Base-by-base conservation (phyloP, 2,113 vertebrate species). In the Clarias gariepinus region DNA sequence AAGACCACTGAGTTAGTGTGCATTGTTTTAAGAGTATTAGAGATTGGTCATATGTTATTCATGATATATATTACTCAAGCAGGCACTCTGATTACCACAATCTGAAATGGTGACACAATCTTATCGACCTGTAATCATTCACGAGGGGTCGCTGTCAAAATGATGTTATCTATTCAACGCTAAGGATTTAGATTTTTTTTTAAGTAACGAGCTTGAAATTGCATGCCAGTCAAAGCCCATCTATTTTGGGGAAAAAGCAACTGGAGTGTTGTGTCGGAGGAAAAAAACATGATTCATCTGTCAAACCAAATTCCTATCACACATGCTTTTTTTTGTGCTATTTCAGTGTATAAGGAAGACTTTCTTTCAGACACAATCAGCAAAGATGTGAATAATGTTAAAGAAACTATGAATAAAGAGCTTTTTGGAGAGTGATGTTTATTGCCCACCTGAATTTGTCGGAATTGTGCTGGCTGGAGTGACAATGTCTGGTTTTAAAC, bases 251-350 rank as follows among this genome's bases (percentile, higher is more conserved):
- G 77, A 63, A 23, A 18, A 68, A 76, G 83, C 60, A 82, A 76
- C 79, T 89, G 33, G 18, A 81, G 85, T 55, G 58, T 74, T 81
- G 77, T 86, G 41, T 81, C 47, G 12, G 21, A n/a, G 16, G 57
- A 15, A n/a, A 81, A 61, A 84, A 84, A 87, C 85, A 87, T 87
- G 85, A 89, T 89, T 87, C 87, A 87, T 89, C 81, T 87, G 85
- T 89, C 88, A 87, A 86, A 84, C 80, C 85, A 76, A 57, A 83
- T 84, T 87, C 61, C n/a, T 73, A 68, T 89, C 82, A 57, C 68
- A 82, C n/a, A 74, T 87, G 66, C 71, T 84, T 33, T 61, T 86
- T 57, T 57, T 73, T 84, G 63, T 84, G 58, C 30, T 79, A 23
- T 81, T 21, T 30, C 76, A 81, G 58, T 74, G 4, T 64, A 66